Evolutionary conservation across 2,888 invertebrate genomes (phyloP).

Genomic region (Drosophila putrida): DNA sequence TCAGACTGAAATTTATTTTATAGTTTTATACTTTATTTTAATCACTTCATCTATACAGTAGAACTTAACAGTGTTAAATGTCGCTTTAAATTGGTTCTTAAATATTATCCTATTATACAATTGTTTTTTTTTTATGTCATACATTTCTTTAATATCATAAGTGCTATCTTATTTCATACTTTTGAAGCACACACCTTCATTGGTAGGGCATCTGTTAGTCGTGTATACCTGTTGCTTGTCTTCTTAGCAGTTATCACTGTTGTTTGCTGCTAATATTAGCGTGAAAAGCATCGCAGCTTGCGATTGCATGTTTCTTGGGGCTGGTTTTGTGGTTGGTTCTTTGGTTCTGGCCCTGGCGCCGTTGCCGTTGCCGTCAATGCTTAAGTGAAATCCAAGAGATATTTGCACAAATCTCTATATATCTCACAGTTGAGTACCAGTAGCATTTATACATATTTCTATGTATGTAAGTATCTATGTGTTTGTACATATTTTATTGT

Average conservation of each 20-base stretch:
- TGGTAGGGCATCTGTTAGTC: conserved; percentile 23
- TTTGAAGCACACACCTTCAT: no score
- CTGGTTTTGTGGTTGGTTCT: conserved; percentile 44
- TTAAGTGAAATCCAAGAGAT: conserved; percentile 47
- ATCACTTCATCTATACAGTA: no score
- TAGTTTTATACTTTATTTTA: no score
- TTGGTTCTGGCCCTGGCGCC: conserved; percentile 28
- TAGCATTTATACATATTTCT: conserved; percentile 2
- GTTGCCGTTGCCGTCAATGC: conserved; percentile 29
- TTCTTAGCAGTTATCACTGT: conserved; percentile 41
- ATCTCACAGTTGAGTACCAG: background rate
- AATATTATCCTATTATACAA: no score
- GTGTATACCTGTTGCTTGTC: background rate
- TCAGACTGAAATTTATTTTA: no score
- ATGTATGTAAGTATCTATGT: background rate
- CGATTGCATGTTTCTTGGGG: conserved; percentile 58
- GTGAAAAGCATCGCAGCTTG: conserved; percentile 58
- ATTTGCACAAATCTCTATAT: conserved; percentile 42
- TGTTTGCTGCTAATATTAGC: conserved; percentile 64
- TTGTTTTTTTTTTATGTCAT: no score
- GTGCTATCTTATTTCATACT: no score
- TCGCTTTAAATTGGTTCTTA: no score
- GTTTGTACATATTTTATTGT: conserved; percentile 24
- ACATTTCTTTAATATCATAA: no score
- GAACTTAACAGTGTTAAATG: no score